Percentiles rank a stretch among this genome's conserved stretches.
These are phyloP conservation scores for Melikaiella ostensackeni DNA, from an alignment of 2,888 invertebrate species.

Conservation along the genomic window DNA sequence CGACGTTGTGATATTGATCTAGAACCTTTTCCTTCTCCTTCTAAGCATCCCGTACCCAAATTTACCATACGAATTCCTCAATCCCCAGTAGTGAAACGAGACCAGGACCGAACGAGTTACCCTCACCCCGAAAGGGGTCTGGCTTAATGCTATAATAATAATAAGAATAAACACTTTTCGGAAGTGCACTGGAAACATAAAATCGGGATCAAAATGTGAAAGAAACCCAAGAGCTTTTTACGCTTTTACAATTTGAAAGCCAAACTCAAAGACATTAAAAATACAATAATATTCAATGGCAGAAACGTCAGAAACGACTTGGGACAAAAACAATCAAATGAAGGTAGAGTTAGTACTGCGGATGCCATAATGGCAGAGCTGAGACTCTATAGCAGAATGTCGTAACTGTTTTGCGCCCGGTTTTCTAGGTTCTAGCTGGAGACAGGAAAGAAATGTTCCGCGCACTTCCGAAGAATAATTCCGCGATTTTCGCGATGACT, in stretches of 20 bases:
- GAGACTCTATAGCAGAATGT: conserved; percentile 3
- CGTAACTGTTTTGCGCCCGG: conserved; percentile 23
- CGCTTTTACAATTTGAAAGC: not conserved
- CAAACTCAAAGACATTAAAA: conserved; percentile 5
- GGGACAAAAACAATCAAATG: conserved; percentile 17
- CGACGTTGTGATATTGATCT: no score
- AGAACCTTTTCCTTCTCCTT: no score
- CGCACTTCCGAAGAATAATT: conserved; percentile 59
- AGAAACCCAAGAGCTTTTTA: not conserved
- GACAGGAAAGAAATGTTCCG: conserved; percentile 60
- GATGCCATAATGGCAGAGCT: conserved; percentile 17
- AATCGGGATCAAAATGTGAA: not conserved
- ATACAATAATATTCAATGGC: conserved; percentile 1
- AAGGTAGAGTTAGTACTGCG: conserved; percentile 6
- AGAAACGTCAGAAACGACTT: conserved; percentile 9
- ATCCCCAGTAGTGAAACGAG: no score
- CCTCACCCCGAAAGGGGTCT: no score
- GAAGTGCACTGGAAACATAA: no score
- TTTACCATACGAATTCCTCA: no score
- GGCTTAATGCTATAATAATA: no score
- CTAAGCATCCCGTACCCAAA: no score
- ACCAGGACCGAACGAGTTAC: no score
- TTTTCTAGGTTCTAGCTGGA: not conserved
- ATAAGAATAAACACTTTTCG: no score
- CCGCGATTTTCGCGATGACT: conserved; percentile 54